A percentile compares a stretch with the other conserved stretches of the same genome.
Conservation (phyloP, 2,797 vertebrate species). For the Pangasius macronema region DNA sequence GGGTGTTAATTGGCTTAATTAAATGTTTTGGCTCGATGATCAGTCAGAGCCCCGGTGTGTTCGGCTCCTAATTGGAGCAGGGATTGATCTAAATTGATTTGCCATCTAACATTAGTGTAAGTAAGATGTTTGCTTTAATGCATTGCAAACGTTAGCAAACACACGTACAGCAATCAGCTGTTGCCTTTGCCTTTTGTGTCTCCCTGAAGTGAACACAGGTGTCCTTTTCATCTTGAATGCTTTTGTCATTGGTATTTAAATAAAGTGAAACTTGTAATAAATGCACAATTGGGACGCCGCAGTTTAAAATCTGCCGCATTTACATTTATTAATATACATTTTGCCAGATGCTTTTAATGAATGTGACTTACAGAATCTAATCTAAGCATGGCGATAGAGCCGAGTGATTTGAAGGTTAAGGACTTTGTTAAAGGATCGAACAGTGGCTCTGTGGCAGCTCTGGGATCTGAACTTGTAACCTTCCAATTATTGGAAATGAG, state of each 20-base stretch:
- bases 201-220: neutral
- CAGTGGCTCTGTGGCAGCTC: neutral
- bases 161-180: neutral
- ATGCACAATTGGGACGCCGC: neutral
- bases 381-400: neutral
- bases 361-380: slow-evolving; percentile 13
- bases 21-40: slow-evolving; percentile 50
- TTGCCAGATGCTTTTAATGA: slow-evolving; percentile 22
- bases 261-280: slow-evolving; percentile 16
- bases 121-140: slow-evolving; percentile 15
- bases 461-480: slow-evolving; percentile 19
- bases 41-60: slow-evolving; percentile 37
- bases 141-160: slow-evolving; percentile 11
- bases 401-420: slow-evolving; percentile 15
- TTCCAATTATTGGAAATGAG: neutral
- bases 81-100: slow-evolving; percentile 52
- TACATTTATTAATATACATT: slow-evolving; percentile 29
- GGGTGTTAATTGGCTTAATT: slow-evolving; percentile 41
- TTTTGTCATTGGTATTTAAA: neutral
- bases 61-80: slow-evolving; percentile 61
- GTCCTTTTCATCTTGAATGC: neutral
- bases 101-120: slow-evolving; percentile 24
- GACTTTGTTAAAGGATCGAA: slow-evolving; percentile 14
- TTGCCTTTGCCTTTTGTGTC: neutral
- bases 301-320: neutral